Base-by-base conservation (phyloP, 2,113 vertebrate species). In the Pseudopodoces humilis region DNA sequence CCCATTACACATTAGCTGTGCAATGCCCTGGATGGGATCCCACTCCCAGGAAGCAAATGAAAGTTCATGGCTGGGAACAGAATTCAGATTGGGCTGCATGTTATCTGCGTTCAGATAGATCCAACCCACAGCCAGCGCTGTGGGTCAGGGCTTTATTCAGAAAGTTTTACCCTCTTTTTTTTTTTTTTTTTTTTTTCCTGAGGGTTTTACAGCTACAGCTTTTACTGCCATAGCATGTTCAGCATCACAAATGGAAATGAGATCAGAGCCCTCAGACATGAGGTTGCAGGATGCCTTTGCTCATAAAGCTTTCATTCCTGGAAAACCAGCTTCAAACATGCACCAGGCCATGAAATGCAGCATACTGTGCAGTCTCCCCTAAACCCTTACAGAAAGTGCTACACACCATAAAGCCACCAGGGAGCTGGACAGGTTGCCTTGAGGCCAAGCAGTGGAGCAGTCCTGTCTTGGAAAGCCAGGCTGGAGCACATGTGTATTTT, bases 141-240 rank as follows among this genome's bases (percentile, higher is more conserved):
- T 39, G 39, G 39, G 39, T 39, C 39, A 39, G 39, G 39, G 39
- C 39, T 39, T 39, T 39, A 39, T 65, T 62, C 35, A 21, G 31
- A 69, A 85, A 58, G 4, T n/a, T 41, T 76, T 53, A 22, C 11
- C 14, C 16, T 52, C 20, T 3, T 24, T 23, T 41, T 39, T 50
- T 70, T 7, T 4, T 28, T 23, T 47, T 39, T 50, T 69, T 2
- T 13, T n/a, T 56, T 46, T 56, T 67, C 7, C 25, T 59, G 63
- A 44, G 15, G 6, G 44, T 77, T 87, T 83, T 56, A 63, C 31
- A 18, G 39, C 18, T 27, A 50, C 1, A 0, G 22, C 24, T 67
- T 93, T 85, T 58, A 7, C 30, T 65, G 33, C n/a, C 1, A 0
- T 14, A 44, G 33, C 0, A 0, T 28, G 27, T 59, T 72, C 75